A percentile compares a stretch with the other conserved stretches of the same genome.
Conservation (phyloP, 2,888 invertebrate genomes). For the Synanthedon vespiformis region DNA sequence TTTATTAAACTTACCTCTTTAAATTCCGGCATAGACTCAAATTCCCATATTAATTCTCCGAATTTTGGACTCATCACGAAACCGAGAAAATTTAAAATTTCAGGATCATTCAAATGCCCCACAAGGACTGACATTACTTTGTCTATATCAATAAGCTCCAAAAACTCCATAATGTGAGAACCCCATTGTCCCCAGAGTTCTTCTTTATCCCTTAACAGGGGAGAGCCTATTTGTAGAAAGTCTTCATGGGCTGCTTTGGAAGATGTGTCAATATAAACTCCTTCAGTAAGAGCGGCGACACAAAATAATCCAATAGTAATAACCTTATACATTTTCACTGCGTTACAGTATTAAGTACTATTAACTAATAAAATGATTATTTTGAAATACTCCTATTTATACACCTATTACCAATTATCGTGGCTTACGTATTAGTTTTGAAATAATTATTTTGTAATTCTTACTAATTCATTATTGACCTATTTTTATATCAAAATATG, state of each 20-base stretch:
- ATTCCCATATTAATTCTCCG: constrained; percentile 18
- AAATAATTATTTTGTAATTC: too few relatives aligned
- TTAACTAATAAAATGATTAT: too few relatives aligned
- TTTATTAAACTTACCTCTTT: constrained; percentile 20
- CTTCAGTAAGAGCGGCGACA: constrained; percentile 3
- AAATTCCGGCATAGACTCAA: constrained; percentile 26
- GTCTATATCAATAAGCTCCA: constrained; percentile 21
- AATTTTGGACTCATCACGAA: constrained; percentile 23
- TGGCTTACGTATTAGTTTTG: too few relatives aligned
- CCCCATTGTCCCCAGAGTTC: constrained; percentile 12
- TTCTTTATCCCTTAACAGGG: background rate
- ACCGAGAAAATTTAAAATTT: constrained; percentile 20
- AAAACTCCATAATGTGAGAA: constrained; percentile 21
- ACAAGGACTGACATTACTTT: constrained; percentile 17
- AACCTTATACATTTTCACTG: constrained; percentile 9
- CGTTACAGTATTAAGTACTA: background rate
- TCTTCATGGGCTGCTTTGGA: background rate
- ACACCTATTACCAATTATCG: too few relatives aligned
- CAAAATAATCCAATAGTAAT: constrained; percentile 3
- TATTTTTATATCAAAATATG: too few relatives aligned
- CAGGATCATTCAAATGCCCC: constrained; percentile 22
- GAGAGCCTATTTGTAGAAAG: background rate
- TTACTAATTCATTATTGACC: too few relatives aligned
- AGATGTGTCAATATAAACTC: background rate
- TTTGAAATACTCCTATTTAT: too few relatives aligned